Evolutionary conservation across 2,797 vertebrate genomes (phyloP), one percentile per base, ranked within the genome.

Genomic region (Odontamblyopus lacepedii): DNA sequence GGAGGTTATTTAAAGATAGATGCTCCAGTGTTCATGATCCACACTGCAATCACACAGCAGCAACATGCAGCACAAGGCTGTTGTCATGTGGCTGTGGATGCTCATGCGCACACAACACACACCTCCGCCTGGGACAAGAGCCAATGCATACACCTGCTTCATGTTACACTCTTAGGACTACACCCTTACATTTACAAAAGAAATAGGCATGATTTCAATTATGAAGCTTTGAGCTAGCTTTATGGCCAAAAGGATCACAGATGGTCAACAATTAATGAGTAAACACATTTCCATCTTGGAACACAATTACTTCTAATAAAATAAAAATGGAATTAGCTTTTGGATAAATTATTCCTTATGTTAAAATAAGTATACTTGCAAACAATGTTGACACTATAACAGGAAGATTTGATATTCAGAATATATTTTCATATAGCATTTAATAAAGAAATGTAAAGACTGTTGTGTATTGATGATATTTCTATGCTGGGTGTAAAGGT

Each of bases 1-100:
- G 87, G 86, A 87, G 90, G 87, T 89, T 93, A 92, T 93, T 92
- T 91, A 92, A 92, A 93, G 92, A 94, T 92, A 92, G 92, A 93
- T 88, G 86, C 85, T 85, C 76, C 69, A 62, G 84, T 81, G 86
- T 87, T 89, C 87, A 87, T 85, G 88, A 90, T 87, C 85, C 86
- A 83, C 87, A 78, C 80, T n/a, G 86, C 87, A 91, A 85, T 85
- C 85, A 84, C 79, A 74, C 76, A 79, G 73, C 64, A 76, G 75
- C 78, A 85, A 81, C 84, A 85, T 26, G 15, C 65, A 71, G 76
- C 35, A 81, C 85, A 86, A 69, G 75, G 74, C 78, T 78, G 77
- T 77, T 71, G 78, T 73, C 73, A 32, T 32, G 76, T 76, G 77
- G 77, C 70, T 86, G 76, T 70, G 73, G 73, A 74, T 63, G 65